Evolutionary conservation across 1,140 invertebrate genomes (phyloP), one percentile per base, ranked within the genome.

Genomic region (Calliopsis andreniformis): DNA sequence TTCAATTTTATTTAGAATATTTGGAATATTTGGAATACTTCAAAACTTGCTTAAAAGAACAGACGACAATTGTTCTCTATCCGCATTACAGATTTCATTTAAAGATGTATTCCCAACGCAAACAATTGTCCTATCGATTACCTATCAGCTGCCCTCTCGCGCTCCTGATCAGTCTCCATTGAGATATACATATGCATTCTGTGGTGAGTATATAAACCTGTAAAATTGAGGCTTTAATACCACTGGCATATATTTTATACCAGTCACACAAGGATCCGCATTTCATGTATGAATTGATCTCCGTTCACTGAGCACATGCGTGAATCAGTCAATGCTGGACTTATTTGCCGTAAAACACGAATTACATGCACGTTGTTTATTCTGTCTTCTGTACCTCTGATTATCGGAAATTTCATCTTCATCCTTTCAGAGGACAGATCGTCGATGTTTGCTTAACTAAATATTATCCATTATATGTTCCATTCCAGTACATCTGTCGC

Each of bases 261-360:
- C 69, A 62, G 43, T 35, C 77, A 59, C 69, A 49, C 67, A 66
- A 47, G 56, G 32, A 67, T 82, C 39, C 75, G 30, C 51, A 64
- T 73, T 82, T 76, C 62, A 66, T 79, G 73, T 87, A 89, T 87
- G 82, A 88, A 89, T 89, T 89, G 87, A 89, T 90, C 76, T 70
- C 23, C 68, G 82, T 81, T 84, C 80, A 66, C 62, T 80, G 82
- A 87, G 87, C 85, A 87, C 80, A 80, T 72, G 79, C 78, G 82
- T 79, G 88, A 88, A 89, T 89, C 88, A 86, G 78, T 88, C 84
- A 63, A 86, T 84, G 76, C 35, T 53, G 47, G 35, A 76, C 83
- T 79, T 79, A 62, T 67, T 67, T 81, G 68, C 59, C 69, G 47
- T 66, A 18, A 20, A 32, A 32, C 71, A 71, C 59, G 62, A 72